A percentile compares a stretch with the other conserved stretches of the same genome.
phyloP scores from a whole-genome alignment of 2,113 vertebrate genomes.

The Thunnus maccoyii region DNA sequence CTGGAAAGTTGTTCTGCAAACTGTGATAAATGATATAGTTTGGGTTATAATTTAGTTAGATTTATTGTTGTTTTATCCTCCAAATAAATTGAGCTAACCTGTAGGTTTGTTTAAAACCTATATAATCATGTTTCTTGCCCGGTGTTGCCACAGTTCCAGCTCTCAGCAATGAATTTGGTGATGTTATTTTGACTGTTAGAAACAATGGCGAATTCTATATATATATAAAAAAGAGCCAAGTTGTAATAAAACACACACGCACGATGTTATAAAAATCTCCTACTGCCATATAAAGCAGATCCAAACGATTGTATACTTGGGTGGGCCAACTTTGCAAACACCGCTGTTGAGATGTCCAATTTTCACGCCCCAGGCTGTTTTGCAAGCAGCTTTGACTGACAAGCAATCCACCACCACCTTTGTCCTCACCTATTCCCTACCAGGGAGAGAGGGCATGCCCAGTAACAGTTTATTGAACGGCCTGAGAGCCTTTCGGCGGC shows the following conservation, averaged over 20 bases:
- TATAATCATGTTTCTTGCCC: neutral
- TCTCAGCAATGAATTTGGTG: neutral
- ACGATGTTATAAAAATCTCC: neutral
- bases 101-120: neutral
- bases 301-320: neutral
- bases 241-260: neutral
- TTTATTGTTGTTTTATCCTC: neutral
- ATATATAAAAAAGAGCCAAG: neutral
- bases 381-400: conserved; percentile 59
- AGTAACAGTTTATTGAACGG: conserved; percentile 76
- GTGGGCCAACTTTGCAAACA: conserved; percentile 37
- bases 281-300: conserved; percentile 4
- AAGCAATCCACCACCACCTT: conserved; percentile 49
- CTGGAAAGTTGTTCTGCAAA: neutral
- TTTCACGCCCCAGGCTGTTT: conserved; percentile 36
- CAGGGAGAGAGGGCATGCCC: conserved; percentile 40
- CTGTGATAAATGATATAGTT: neutral
- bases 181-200: neutral
- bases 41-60: neutral
- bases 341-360: conserved; percentile 25
- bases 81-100: neutral
- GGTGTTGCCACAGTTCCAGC: neutral
- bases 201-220: too few relatives aligned
- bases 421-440: conserved; percentile 44
- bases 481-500: conserved; percentile 48